phyloP scores from a whole-genome alignment of 2,113 vertebrate genomes.

The Sceloporus undulatus region DNA sequence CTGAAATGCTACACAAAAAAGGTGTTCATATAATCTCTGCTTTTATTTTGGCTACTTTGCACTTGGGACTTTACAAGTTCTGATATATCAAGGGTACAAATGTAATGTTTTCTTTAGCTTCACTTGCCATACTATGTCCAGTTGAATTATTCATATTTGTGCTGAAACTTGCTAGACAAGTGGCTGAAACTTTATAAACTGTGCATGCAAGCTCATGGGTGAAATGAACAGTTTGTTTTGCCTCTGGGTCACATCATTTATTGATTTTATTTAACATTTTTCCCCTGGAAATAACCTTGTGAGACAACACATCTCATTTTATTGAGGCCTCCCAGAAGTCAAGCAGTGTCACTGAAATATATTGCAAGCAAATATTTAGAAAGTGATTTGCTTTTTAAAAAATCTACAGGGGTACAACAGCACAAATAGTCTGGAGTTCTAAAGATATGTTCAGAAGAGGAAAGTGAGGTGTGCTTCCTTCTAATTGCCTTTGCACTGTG shows the following conservation, averaged over 20 bases:
- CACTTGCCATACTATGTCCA: conserved; percentile 40
- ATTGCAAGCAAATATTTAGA: background rate
- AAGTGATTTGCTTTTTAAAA: background rate
- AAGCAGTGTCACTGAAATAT: conserved; percentile 16
- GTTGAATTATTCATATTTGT: conserved; percentile 59
- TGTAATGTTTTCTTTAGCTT: conserved; percentile 52
- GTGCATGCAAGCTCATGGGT: conserved; percentile 23
- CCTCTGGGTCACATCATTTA: conserved; percentile 57
- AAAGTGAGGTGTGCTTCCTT: background rate
- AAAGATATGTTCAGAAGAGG: background rate
- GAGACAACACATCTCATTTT: conserved; percentile 23
- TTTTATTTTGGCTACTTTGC: conserved; percentile 34
- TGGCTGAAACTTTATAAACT: conserved; percentile 43
- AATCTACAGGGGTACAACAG: background rate
- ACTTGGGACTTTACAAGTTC: conserved; percentile 29
- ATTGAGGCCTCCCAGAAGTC: conserved; percentile 13
- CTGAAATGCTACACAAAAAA: background rate
- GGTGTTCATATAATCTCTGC: background rate
- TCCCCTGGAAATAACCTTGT: conserved; percentile 32
- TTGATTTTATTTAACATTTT: conserved; percentile 63
- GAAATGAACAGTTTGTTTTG: conserved; percentile 15
- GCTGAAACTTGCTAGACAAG: conserved; percentile 45
- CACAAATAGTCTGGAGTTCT: background rate
- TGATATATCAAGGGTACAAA: background rate
- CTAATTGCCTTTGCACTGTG: too few species aligned